Conservation (phyloP, 2,888 invertebrate genomes). For the Polymixis flavicincta region DNA sequence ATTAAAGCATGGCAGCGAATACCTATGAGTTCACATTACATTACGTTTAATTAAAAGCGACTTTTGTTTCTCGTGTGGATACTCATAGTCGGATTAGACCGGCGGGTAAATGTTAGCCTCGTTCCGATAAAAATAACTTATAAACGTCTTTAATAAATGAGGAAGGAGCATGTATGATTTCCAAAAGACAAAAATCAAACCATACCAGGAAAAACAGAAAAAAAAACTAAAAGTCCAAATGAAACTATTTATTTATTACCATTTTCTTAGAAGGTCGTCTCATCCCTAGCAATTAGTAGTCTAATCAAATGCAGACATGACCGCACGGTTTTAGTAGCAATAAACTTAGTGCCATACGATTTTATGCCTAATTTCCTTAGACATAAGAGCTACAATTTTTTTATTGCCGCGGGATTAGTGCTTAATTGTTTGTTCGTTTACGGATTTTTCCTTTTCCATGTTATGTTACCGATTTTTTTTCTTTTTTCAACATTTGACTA, state of each 20-base stretch:
- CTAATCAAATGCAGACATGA: constrained; percentile 58
- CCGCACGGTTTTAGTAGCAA: constrained; percentile 41
- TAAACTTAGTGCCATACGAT: constrained; percentile 40
- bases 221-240: background rate
- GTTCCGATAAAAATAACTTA: background rate
- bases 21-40: background rate
- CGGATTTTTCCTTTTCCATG: constrained; percentile 7
- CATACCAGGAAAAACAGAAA: constrained; percentile 2
- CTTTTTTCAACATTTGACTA: background rate
- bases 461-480: background rate
- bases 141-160: background rate
- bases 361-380: constrained; percentile 7
- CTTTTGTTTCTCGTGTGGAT: background rate
- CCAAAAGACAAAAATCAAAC: background rate
- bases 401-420: constrained; percentile 25
- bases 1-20: background rate
- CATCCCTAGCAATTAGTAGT: constrained; percentile 53
- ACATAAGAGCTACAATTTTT: constrained; percentile 18
- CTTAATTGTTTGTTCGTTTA: constrained; percentile 39
- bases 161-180: background rate
- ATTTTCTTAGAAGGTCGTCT: constrained; percentile 23
- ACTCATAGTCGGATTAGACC: background rate
- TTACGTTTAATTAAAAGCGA: background rate
- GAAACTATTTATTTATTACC: constrained; percentile 4
- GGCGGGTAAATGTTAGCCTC: background rate